A percentile compares a stretch with the other conserved stretches of the same genome.
Evolutionary conservation across 2,888 invertebrate species (phyloP).

Genomic region (Acleris holmiana): DNA sequence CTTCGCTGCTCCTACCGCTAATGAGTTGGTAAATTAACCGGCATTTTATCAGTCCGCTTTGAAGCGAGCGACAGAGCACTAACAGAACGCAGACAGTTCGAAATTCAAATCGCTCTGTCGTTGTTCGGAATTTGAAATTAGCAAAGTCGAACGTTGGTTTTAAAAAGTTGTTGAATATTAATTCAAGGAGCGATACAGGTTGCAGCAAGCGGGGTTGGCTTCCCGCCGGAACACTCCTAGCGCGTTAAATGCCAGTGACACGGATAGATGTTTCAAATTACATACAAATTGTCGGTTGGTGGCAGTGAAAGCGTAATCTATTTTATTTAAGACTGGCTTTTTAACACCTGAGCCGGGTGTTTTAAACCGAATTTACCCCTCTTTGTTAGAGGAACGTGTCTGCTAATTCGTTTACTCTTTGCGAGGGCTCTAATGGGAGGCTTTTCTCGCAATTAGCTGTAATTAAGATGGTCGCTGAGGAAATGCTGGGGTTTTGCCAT

Average conservation of each 20-base stretch:
- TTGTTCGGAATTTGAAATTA: slow-evolving; percentile 39
- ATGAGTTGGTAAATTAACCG: slow-evolving; percentile 72
- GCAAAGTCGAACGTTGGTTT: slow-evolving; percentile 15
- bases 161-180: slow-evolving; percentile 35
- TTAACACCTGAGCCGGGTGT: slow-evolving; percentile 73
- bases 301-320: slow-evolving; percentile 54
- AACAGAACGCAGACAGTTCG: slow-evolving; percentile 50
- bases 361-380: slow-evolving; percentile 77
- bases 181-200: slow-evolving; percentile 44
- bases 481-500: slow-evolving; percentile 55
- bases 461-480: slow-evolving; percentile 75
- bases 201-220: slow-evolving; percentile 43
- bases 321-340: slow-evolving; percentile 72
- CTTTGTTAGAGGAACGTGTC: slow-evolving; percentile 69
- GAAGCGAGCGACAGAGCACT: slow-evolving; percentile 48
- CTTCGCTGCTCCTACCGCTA: slow-evolving; percentile 57
- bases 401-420: slow-evolving; percentile 82
- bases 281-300: too few relatives aligned
- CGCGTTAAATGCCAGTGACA: too few relatives aligned
- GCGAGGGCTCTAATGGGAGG: slow-evolving; percentile 71
- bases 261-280: too few relatives aligned
- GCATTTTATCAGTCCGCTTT: slow-evolving; percentile 56
- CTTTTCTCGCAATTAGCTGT: slow-evolving; percentile 80
- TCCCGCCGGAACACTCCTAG: slow-evolving; percentile 53
- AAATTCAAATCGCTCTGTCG: slow-evolving; percentile 44